Base-by-base conservation (phyloP, 2,888 invertebrate genomes). In the Microctonus hyperodae region DNA sequence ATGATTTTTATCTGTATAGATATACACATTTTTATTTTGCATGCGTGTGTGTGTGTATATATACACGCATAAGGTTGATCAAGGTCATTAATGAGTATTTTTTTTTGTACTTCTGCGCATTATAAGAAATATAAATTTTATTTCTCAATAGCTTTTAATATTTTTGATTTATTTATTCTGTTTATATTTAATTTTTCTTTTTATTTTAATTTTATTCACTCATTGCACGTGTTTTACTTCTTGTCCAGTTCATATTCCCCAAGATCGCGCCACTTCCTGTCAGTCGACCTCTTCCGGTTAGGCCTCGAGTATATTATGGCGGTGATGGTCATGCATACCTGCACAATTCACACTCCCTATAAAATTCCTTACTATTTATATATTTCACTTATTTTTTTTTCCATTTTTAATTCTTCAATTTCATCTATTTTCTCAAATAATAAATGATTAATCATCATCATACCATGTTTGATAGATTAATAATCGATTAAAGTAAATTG, bases 231-330 rank as follows among this genome's bases (percentile, higher is more conserved):
- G 22, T 31, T 48, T 31, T 60, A 13, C 7, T 37, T 35, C 31
- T 60, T 25, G n/a, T 23, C 28, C 7, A 40, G 35, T 20, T 53
- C 40, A 50, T n/a, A n/a, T 53, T 33, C 48, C 35, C 59, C 62
- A 65, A 65, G 44, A 65, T 65, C 44, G 64, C 31, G 57, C 25
- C 61, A 70, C 70, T 75, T 77, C 76, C 76, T 75, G 73, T 74
- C 71, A 64, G 67, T 68, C 70, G 67, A 76, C 74, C 70, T 71
- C 72, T 75, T 75, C 76, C 75, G 73, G 76, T 76, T 73, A 28
- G 28, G 7, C 28, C 7, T 28, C 28, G 28, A 28, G 7, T 28
- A 28, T 28, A 28, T 28, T 3, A 28, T 28, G 28, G 28, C 7
- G n/a, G n/a, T 37, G 13, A 6, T 37, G 71, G 74, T 72, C 66